Evolutionary conservation across 2,113 vertebrate genomes (phyloP).

Genomic region (rat (Rattus norvegicus)): GRCr8 NC_086027.1:48855001-48855500

Average conservation of each 20-base stretch:
- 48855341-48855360: slow-evolving; percentile 67
- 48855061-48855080: neutral
- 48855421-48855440: slow-evolving; percentile 42
- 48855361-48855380: slow-evolving; percentile 70
- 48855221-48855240: neutral
- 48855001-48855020: neutral
- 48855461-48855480: neutral
- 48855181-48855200: fast-evolving
- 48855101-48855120: neutral
- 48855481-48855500: neutral
- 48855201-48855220: neutral
- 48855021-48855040: neutral
- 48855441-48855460: slow-evolving; percentile 74
- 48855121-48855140: neutral
- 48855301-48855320: slow-evolving; percentile 52
- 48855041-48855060: neutral
- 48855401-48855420: neutral
- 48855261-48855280: neutral
- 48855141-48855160: neutral
- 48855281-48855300: neutral
- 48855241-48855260: neutral
- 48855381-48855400: slow-evolving; percentile 34
- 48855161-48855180: neutral
- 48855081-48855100: neutral
- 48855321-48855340: slow-evolving; percentile 51